Evolutionary conservation across 2,113 vertebrate genomes (phyloP).

Genomic region (mouse (Mus musculus)): DNA sequence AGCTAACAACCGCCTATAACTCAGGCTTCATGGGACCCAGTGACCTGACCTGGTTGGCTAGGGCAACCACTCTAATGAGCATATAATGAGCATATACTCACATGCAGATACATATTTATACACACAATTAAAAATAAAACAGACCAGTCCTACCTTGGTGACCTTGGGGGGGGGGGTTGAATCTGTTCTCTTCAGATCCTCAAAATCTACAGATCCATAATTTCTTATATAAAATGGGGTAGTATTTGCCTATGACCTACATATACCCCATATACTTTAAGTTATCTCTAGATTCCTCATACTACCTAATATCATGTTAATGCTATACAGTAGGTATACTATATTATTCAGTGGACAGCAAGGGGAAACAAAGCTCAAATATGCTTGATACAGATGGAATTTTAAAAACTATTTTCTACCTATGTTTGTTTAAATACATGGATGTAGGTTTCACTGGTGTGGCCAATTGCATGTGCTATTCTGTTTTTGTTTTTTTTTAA

Average conservation of each 20-base stretch:
- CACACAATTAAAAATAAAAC: background rate
- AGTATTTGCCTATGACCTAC: background rate
- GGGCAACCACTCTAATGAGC: background rate
- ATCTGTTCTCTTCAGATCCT: background rate
- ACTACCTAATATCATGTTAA: background rate
- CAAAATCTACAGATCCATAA: background rate
- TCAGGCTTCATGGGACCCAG: background rate
- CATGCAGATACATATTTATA: background rate
- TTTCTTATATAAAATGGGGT: background rate
- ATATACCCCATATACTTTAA: background rate
- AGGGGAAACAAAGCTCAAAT: background rate
- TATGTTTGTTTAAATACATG: background rate
- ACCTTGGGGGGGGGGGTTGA: too few relatives aligned
- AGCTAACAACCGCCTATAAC: background rate
- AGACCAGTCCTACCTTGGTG: background rate
- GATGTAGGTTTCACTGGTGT: background rate
- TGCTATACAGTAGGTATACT: background rate
- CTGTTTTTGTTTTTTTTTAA: background rate
- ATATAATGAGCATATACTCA: background rate
- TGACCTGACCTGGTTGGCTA: background rate
- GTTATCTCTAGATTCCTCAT: background rate
- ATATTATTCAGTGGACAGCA: background rate
- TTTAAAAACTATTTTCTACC: background rate
- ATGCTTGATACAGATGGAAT: background rate
- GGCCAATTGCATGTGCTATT: background rate